These are phyloP conservation scores for Escarpia spicata DNA, from an alignment of 2,888 invertebrate species.

Conservation along the genomic window DNA sequence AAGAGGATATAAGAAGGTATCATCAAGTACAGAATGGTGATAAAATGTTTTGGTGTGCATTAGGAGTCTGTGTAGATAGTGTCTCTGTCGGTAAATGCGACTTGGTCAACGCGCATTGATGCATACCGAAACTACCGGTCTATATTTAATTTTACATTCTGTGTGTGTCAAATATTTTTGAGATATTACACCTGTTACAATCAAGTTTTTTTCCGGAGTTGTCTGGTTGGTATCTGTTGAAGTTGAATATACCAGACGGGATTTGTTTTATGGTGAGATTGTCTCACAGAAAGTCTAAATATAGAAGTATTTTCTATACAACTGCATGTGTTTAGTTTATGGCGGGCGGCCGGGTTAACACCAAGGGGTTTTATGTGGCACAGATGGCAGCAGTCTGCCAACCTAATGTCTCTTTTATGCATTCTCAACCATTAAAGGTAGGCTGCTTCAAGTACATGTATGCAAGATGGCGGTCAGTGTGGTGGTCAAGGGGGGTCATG, in stretches of 20 bases:
- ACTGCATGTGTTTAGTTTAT: background rate
- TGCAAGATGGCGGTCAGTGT: background rate
- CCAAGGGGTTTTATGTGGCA: background rate
- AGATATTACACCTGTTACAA: background rate
- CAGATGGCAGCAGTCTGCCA: background rate
- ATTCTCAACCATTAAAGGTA: background rate
- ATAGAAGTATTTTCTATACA: background rate
- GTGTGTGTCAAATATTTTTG: background rate
- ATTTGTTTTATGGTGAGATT: background rate
- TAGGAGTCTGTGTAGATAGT: background rate
- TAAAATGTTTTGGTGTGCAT: background rate
- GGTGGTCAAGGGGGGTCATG: too few relatives aligned
- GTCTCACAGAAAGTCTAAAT: background rate
- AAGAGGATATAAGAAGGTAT: background rate
- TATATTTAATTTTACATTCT: background rate
- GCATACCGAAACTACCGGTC: background rate
- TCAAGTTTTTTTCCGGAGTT: background rate
- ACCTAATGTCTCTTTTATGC: background rate
- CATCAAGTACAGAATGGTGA: slow-evolving; percentile 5
- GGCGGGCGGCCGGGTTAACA: background rate
- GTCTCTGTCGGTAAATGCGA: background rate
- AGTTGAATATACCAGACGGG: background rate
- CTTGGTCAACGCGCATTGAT: background rate
- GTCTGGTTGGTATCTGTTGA: background rate
- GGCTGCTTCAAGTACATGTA: background rate